Percentiles rank a stretch among this genome's conserved stretches.
These are phyloP conservation scores for Melanerpes formicivorus DNA, from an alignment of 2,113 vertebrate species.

Conservation along the genomic window DNA sequence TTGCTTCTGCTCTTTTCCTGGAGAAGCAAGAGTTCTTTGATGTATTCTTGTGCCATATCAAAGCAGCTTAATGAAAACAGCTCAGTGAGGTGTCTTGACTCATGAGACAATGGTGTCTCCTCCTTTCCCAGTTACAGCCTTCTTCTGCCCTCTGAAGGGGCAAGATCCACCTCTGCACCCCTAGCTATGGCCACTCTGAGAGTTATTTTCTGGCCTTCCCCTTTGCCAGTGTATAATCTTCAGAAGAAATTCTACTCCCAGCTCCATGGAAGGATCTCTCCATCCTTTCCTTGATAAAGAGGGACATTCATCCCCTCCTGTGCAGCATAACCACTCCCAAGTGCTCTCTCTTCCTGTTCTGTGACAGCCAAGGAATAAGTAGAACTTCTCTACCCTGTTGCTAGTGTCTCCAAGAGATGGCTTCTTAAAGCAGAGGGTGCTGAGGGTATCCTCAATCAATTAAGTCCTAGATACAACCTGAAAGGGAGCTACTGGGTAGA, in stretches of 20 bases:
- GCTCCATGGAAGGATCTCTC: neutral
- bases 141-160: neutral
- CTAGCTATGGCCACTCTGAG: neutral
- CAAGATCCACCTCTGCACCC: neutral
- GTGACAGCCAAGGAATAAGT: fast-evolving
- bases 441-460: neutral
- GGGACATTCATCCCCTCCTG: fast-evolving
- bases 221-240: neutral
- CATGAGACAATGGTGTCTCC: fast-evolving
- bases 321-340: fast-evolving
- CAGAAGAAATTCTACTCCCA: neutral
- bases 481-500: too few species aligned
- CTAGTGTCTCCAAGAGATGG: neutral
- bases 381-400: neutral
- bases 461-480: fast-evolving
- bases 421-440: neutral
- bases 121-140: neutral
- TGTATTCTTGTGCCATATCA: neutral
- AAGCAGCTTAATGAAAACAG: neutral
- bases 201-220: neutral
- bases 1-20: neutral
- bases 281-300: neutral
- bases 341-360: neutral
- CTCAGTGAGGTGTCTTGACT: neutral
- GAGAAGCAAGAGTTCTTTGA: neutral